Base-by-base conservation (phyloP, 2,113 vertebrate species). In the Galemys pyrenaicus region DNA sequence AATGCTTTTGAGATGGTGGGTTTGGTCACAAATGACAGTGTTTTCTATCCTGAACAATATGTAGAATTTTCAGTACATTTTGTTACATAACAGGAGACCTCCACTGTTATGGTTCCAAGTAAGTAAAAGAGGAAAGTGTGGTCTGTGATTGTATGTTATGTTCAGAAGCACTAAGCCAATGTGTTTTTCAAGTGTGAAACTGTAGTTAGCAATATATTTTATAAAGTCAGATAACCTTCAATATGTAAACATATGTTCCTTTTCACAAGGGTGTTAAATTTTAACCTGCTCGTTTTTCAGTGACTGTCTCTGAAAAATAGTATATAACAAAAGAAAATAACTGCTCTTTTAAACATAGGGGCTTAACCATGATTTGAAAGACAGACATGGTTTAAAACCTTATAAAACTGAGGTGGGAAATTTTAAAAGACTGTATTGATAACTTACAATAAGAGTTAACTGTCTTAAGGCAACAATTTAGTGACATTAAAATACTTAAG, bases 351-450 rank as follows among this genome's bases (percentile, higher is more conserved):
- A 73, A 82, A 73, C 64, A 32, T 79, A 68, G 62, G 64, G 37
- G 79, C 65, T 70, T 85, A 82, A 39, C 54, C 49, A 64, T 56
- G 20, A 70, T 89, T 86, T 81, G 35, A 92, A 67, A 87, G 68
- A 68, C 5, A 41, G 70, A 58, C 22, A 17, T 88, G 56, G 13
- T 49, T 88, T 71, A 89, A 78, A 85, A 87, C 39, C 20, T 85
- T 74, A 1, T 90, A 60, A 91, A 94, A 91, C 9, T 60, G 19
- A 73, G 13, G 32, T 20, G 58, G 17, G 35, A 77, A 49, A 89
- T 84, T 95, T 96, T 93, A 46, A 46, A 92, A 95, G 49, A 49
- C 58, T 85, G 3, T 87, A 32, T 71, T 92, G 46, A 67, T 95
- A 24, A 77, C 94, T 85, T 71, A 44, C 75, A 24, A 74, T 46